Base-by-base conservation (phyloP, 2,797 vertebrate genomes). In the Emys orbicularis region DNA sequence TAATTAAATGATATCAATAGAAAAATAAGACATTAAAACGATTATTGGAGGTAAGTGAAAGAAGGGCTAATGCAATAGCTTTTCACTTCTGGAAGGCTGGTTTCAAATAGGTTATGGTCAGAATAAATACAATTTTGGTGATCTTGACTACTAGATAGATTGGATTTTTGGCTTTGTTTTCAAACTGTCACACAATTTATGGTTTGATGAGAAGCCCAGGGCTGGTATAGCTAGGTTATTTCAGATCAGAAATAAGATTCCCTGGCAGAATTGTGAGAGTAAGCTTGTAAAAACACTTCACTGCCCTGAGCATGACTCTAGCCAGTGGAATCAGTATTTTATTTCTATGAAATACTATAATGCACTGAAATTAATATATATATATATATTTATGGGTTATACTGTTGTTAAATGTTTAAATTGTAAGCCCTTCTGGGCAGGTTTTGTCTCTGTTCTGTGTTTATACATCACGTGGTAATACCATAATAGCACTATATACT, bases 1-100 rank as follows among this genome's bases (percentile, higher is more conserved):
- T 97, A 97, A 97, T 98, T 97, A 96, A 53, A 12, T 76, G 1
- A 93, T 93, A 94, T 94, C 81, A 93, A 12, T 79, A 80, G 80
- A 68, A 94, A 91, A 91, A 83, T 76, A 34, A 89, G 41, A 93
- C 65, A 84, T 47, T 93, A 50, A 61, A 59, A 8, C 82, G 80
- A 52, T 90, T 95, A 86, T 0, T 0, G 81, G 13, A 90, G 79
- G 83, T 90, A 10, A 89, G 2, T 77, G 90, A 87, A 12, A 79
- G 77, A 57, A 90, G 79, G 49, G 65, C 52, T 86, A 95, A 68
- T 77, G 72, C 9, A 95, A 29, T 86, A 81, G 49, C 79, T 84
- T 90, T 53, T 11, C 52, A 1, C 61, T 96, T 94, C 53, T 86
- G 84, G 81, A 83, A 88, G 90, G 44, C 29, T 81, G 81, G 11